Conservation (phyloP, 2,113 vertebrate species). For the Asarcornis scutulata region DNA sequence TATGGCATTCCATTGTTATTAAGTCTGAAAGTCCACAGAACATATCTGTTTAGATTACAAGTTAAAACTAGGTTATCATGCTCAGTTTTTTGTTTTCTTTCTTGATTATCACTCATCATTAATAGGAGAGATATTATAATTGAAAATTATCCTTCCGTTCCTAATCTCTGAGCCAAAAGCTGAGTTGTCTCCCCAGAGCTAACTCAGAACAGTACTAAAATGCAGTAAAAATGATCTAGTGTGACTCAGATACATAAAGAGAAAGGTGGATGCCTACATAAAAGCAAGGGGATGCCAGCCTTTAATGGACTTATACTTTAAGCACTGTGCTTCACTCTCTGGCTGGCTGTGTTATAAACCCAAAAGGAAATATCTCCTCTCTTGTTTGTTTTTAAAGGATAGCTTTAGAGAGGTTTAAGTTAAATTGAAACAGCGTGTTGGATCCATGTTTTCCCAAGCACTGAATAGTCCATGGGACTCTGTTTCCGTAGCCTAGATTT, state of each 20-base stretch:
- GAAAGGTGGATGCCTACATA: slow-evolving; percentile 17
- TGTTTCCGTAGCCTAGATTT: neutral
- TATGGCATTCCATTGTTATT: slow-evolving; percentile 31
- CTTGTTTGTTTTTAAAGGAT: neutral
- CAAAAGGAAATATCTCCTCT: slow-evolving; percentile 1
- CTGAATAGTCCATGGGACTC: neutral
- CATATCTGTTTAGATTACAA: slow-evolving; percentile 54
- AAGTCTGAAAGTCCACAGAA: slow-evolving; percentile 13
- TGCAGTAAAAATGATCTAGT: slow-evolving; percentile 38
- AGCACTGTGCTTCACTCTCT: neutral
- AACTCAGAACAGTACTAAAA: neutral
- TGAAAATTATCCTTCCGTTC: slow-evolving; percentile 40
- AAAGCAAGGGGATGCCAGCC: neutral
- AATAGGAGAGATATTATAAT: slow-evolving; percentile 37
- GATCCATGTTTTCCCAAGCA: neutral
- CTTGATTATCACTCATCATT: slow-evolving; percentile 57
- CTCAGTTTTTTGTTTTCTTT: slow-evolving; percentile 57
- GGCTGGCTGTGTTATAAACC: neutral
- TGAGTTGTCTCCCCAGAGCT: slow-evolving; percentile 38
- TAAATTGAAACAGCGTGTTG: neutral
- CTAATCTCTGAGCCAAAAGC: slow-evolving; percentile 36
- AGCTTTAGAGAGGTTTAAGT: neutral
- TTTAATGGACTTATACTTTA: slow-evolving; percentile 33
- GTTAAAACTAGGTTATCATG: slow-evolving; percentile 48
- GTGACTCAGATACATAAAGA: slow-evolving; percentile 40